A percentile compares a stretch with the other conserved stretches of the same genome.
phyloP scores from a whole-genome alignment of 2,113 vertebrate species.

The Microcebus jonahi region DNA sequence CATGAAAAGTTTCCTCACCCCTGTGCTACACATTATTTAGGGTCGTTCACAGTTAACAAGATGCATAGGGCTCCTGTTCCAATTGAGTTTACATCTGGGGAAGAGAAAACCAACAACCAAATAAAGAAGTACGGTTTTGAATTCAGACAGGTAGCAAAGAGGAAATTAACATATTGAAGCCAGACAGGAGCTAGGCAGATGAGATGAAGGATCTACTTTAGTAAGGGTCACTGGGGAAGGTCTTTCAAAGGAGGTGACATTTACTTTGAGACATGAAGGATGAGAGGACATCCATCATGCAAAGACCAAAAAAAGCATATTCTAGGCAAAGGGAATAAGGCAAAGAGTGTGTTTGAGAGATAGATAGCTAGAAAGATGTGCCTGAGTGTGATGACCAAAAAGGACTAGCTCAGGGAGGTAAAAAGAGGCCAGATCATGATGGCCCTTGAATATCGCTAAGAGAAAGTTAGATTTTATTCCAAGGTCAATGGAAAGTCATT shows the following conservation, averaged over 20 bases:
- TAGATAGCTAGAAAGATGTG: neutral
- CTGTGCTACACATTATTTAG: neutral
- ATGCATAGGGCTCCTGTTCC: neutral
- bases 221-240: neutral
- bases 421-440: neutral
- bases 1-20: too few species aligned
- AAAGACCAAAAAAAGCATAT: neutral
- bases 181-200: neutral
- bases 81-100: neutral
- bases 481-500: neutral
- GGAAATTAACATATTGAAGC: neutral
- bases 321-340: neutral
- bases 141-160: neutral
- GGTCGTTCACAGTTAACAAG: neutral
- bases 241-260: neutral
- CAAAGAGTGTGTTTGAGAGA: neutral
- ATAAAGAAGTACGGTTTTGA: neutral
- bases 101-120: neutral
- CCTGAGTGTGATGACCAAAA: neutral
- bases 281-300: neutral
- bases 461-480: constrained; percentile 5
- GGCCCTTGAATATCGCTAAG: neutral
- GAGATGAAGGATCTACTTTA: neutral
- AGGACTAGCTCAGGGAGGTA: neutral
- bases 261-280: neutral